Base-by-base conservation (phyloP, 2,888 invertebrate genomes). In the Hermaeophaga mercurialis region DNA sequence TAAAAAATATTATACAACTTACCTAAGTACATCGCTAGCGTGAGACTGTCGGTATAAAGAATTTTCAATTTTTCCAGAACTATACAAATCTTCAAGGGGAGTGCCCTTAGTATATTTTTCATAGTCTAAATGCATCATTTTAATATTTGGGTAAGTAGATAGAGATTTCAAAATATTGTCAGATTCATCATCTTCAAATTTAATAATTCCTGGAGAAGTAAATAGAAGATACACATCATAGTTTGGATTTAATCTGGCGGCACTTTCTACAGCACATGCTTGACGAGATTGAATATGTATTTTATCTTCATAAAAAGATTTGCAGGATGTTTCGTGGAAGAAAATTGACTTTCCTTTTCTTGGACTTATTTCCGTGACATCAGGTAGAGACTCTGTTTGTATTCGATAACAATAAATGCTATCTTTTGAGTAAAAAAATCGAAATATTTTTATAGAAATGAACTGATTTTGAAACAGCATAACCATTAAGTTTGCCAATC, bases 251-350 rank as follows among this genome's bases (percentile, higher is more conserved):
- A 82, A 76, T 58, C 75, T 76, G 0, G 87, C 85, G 0, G 87
- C 86, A 0, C 87, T 86, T 75, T 88, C 88, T 0, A 88, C 81
- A 0, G 87, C 84, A 70, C 88, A 88, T 0, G 86, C 85, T 68
- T 88, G 85, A 12, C 87, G 78, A 0, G 82, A 69, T 14, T 78
- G 80, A 24, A 87, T 70, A 0, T 74, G 70, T 6, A 81, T 73
- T 3, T 80, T 79, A 1, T 75, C 79, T 31, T 70, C 66, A 5
- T 61, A 58, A 34, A 66, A 66, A 0, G 75, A 75, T 56, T 77
- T 79, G 66, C 87, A 87, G 0, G 86, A 85, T 0, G 87, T 86
- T 68, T 87, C 87, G 63, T 84, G 82, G 67, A 88, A 87, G 70
- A 87, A 88, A 61, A 88, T 86, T 8, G 84, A 82, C 12, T 71